Evolutionary conservation across 2,113 vertebrate species (phyloP).

Genomic region (Laticauda laticaudata): DNA sequence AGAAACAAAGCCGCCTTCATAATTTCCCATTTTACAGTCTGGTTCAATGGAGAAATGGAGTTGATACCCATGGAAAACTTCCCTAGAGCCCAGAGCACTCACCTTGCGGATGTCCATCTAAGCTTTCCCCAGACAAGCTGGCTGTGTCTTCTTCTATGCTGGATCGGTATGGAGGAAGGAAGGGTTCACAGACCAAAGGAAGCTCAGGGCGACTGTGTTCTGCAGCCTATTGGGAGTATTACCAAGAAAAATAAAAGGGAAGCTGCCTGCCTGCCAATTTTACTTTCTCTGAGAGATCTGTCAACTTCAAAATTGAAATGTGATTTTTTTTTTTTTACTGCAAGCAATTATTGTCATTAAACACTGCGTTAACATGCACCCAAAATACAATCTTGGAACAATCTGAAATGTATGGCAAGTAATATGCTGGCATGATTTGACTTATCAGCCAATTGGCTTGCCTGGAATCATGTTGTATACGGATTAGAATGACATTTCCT

Average conservation of each 20-base stretch:
- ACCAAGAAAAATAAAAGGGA: not conserved
- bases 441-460: not conserved
- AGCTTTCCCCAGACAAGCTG: conserved; percentile 85
- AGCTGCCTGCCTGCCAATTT: not conserved
- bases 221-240: conserved; percentile 53
- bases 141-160: conserved; percentile 83
- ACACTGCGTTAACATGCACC: not conserved
- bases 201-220: conserved; percentile 72
- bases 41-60: no score
- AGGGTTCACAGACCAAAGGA: conserved; percentile 67
- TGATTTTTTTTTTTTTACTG: not conserved
- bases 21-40: not conserved
- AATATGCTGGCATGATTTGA: not conserved
- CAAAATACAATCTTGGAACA: not conserved
- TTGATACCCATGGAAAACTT: fast-evolving
- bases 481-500: not conserved
- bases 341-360: not conserved
- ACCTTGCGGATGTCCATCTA: conserved; percentile 88
- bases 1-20: not conserved
- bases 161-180: conserved; percentile 63
- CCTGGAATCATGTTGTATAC: not conserved
- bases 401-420: not conserved
- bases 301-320: not conserved
- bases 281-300: not conserved
- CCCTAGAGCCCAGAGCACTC: conserved; percentile 22